Conservation (phyloP, 2,113 vertebrate genomes). For the Pelecanoides urinatrix region DNA sequence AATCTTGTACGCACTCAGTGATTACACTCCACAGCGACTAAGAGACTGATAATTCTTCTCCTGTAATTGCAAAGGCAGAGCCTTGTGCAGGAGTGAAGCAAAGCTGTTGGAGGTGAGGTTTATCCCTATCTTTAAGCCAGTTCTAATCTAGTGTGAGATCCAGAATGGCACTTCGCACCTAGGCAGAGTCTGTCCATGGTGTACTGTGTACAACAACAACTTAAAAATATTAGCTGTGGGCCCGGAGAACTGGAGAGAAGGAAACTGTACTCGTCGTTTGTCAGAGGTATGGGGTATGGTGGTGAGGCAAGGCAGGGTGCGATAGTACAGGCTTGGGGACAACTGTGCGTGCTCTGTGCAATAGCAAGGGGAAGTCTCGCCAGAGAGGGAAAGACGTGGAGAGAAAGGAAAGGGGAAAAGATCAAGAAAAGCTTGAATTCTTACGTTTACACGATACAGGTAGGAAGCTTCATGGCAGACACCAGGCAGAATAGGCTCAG, state of each 20-base stretch:
- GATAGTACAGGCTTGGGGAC: background rate
- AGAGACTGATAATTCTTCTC: background rate
- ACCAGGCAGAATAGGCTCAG: background rate
- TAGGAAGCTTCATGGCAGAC: background rate
- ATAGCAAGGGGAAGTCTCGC: background rate
- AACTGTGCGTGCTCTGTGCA: background rate
- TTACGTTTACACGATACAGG: background rate
- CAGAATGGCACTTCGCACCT: background rate
- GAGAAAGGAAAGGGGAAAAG: background rate
- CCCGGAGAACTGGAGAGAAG: background rate
- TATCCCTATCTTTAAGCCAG: background rate
- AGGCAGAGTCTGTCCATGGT: background rate
- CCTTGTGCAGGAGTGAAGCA: background rate
- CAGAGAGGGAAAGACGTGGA: background rate
- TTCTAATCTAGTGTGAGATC: background rate
- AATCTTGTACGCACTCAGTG: background rate
- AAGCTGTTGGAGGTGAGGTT: background rate
- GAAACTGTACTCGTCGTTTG: background rate
- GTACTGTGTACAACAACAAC: background rate
- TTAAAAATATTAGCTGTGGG: background rate
- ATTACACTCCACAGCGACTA: background rate
- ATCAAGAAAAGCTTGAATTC: background rate
- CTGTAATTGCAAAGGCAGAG: background rate
- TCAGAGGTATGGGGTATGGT: background rate
- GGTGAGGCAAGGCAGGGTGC: background rate